Conservation (phyloP, 1,140 invertebrate species). For the Calosoma granatense region DNA sequence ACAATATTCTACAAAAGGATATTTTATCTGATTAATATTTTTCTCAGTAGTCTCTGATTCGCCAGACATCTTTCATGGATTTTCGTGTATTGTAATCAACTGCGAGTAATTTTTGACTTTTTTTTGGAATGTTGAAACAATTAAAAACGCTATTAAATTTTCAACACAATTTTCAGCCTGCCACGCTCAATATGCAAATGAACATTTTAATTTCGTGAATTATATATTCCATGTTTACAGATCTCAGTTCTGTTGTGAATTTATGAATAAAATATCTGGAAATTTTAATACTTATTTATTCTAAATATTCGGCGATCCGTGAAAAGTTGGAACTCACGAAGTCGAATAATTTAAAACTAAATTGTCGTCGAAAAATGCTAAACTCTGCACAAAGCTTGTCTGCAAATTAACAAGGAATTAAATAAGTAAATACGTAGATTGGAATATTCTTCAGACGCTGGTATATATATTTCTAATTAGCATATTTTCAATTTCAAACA, state of each 20-base stretch:
- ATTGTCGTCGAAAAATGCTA: neutral
- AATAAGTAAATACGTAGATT: no score
- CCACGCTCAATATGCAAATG: neutral
- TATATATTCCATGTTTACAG: conserved; percentile 4
- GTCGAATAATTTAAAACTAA: neutral
- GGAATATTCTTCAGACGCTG: no score
- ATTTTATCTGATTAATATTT: no score
- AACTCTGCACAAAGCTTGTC: no score
- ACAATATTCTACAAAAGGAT: no score
- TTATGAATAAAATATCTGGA: conserved; percentile 7
- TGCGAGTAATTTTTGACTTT: neutral
- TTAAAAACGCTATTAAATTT: neutral
- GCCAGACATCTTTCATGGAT: no score
- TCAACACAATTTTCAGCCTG: neutral
- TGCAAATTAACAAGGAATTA: no score
- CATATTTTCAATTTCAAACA: no score
- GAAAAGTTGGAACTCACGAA: neutral
- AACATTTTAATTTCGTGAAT: neutral
- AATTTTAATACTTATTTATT: conserved; percentile 1
- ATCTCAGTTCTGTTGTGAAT: neutral
- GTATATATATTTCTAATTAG: no score
- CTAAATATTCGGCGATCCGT: neutral
- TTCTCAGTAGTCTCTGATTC: no score
- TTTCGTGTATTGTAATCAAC: no score
- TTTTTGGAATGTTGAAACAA: neutral